Evolutionary conservation across 2,888 invertebrate genomes (phyloP).

Genomic region (Galerucella calmariensis): DNA sequence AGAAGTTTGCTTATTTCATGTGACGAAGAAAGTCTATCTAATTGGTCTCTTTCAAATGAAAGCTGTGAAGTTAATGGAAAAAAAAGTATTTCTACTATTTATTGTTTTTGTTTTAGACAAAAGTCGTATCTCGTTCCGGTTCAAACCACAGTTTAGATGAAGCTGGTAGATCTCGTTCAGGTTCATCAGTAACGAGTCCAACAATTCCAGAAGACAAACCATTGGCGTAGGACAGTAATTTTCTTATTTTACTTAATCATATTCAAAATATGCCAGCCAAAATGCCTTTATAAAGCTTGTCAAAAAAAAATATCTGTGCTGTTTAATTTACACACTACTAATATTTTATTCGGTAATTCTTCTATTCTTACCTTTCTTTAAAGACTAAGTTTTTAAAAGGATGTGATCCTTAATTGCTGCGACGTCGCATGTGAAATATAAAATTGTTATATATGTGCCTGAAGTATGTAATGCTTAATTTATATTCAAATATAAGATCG

Average conservation of each 20-base stretch:
- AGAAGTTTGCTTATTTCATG: background rate
- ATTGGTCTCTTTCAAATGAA: background rate
- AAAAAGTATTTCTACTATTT: background rate
- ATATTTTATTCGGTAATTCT: conserved; percentile 1
- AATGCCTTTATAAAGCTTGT: conserved; percentile 33
- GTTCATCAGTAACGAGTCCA: conserved; percentile 76
- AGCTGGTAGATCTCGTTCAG: conserved; percentile 74
- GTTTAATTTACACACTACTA: conserved; percentile 14
- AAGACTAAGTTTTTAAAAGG: background rate
- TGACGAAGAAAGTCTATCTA: background rate
- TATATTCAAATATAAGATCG: background rate
- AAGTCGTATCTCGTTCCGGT: conserved; percentile 89
- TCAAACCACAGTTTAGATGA: conserved; percentile 93
- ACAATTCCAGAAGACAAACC: conserved; percentile 84
- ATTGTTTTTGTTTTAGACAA: conserved; percentile 74
- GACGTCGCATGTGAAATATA: background rate
- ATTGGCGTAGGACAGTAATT: conserved; percentile 56
- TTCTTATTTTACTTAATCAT: conserved; percentile 11
- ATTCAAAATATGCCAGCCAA: conserved; percentile 20
- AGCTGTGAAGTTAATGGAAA: background rate
- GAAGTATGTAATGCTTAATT: background rate
- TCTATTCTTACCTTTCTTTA: background rate
- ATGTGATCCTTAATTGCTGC: conserved; percentile 1
- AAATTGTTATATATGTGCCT: background rate
- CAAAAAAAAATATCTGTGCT: conserved; percentile 20